phyloP scores from a whole-genome alignment of 2,797 vertebrate species.

The Hydrolagus colliei region DNA sequence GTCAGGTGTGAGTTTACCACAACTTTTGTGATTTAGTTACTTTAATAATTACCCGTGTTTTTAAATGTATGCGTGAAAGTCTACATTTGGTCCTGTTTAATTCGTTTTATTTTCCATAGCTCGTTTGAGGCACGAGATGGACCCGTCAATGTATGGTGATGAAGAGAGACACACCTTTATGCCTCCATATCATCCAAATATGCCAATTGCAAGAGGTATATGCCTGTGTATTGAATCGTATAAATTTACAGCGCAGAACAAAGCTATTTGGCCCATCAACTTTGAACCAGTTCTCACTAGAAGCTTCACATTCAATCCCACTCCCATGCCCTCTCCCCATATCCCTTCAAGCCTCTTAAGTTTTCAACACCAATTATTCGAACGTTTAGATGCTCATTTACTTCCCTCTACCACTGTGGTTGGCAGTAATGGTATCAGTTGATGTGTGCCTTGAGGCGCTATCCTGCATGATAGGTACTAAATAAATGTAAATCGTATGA shows the following conservation, averaged over 20 bases:
- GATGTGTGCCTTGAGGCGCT: no score
- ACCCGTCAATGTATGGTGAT: neutral
- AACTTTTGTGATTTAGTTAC: no score
- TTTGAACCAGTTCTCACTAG: neutral
- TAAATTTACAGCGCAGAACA: neutral
- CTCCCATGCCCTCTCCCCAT: no score
- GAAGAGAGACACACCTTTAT: slow-evolving; percentile 4
- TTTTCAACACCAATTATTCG: neutral
- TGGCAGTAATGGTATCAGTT: no score
- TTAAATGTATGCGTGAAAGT: no score
- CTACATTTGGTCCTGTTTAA: neutral
- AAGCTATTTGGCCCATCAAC: neutral
- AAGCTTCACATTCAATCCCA: neutral
- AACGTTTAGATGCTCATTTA: no score
- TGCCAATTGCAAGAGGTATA: slow-evolving; percentile 15
- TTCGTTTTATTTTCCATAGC: neutral
- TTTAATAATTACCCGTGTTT: no score
- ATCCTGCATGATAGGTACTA: no score
- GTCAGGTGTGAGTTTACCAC: no score
- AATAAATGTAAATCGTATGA: no score
- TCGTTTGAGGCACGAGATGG: slow-evolving; percentile 5
- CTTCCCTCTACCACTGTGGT: no score
- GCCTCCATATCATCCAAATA: neutral
- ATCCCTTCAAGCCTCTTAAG: neutral
- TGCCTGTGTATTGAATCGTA: neutral